A percentile compares a stretch with the other conserved stretches of the same genome.
Conservation (phyloP, 2,888 invertebrate species). For the Luffia ferchaultella region DNA sequence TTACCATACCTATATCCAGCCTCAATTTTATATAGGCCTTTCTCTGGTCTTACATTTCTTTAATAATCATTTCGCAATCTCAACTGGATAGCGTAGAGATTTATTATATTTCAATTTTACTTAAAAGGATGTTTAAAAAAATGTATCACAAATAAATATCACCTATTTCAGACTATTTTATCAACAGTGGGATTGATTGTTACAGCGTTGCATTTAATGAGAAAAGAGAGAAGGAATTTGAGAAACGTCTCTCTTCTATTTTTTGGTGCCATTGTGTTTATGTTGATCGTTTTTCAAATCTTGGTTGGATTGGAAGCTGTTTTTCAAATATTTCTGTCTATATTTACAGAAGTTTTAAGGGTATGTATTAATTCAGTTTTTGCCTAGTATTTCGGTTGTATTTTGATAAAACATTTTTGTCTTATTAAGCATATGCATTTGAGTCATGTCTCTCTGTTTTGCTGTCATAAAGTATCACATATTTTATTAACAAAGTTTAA, state of each 20-base stretch:
- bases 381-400: too few relatives aligned
- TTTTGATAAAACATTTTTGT: too few relatives aligned
- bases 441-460: too few relatives aligned
- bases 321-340: conserved; percentile 20
- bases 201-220: conserved; percentile 31
- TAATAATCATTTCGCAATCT: too few relatives aligned
- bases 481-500: too few relatives aligned
- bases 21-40: not conserved
- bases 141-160: not conserved
- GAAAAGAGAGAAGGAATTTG: conserved; percentile 22
- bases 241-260: conserved; percentile 20
- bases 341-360: conserved; percentile 25
- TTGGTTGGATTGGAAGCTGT: conserved; percentile 25
- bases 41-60: not conserved
- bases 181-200: conserved; percentile 43
- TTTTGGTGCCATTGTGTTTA: conserved; percentile 19
- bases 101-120: too few relatives aligned
- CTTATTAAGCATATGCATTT: too few relatives aligned
- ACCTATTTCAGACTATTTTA: conserved; percentile 38
- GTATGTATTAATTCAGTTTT: too few relatives aligned
- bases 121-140: too few relatives aligned
- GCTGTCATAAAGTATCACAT: too few relatives aligned
- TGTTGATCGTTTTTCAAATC: conserved; percentile 25
- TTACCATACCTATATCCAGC: not conserved
- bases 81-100: too few relatives aligned